These are phyloP conservation scores for Cyanoliseus patagonus DNA, from an alignment of 2,113 vertebrate species.

Conservation along the genomic window DNA sequence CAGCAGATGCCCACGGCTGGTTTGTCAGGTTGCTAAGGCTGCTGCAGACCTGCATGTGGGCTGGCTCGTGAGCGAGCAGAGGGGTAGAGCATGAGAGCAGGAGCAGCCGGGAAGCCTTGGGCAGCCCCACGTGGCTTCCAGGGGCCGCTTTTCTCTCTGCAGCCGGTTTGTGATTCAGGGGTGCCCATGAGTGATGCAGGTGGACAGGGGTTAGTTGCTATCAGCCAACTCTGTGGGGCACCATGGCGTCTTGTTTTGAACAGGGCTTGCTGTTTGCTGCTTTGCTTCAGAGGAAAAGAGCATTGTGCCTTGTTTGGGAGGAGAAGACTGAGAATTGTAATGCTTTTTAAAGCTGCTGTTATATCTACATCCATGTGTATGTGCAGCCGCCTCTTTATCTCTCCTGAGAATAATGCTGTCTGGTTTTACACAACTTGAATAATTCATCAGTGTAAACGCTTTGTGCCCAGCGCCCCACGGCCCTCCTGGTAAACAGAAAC, in stretches of 20 bases:
- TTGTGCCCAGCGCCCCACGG: rapidly evolving
- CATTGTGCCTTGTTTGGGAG: background rate
- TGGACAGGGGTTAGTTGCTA: background rate
- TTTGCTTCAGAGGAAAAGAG: background rate
- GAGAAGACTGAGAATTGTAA: background rate
- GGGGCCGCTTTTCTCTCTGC: background rate
- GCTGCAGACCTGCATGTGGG: background rate
- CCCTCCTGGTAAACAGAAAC: background rate
- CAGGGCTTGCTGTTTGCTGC: background rate
- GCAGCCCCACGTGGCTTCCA: background rate
- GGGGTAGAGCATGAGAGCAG: background rate
- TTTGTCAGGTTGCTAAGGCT: rapidly evolving
- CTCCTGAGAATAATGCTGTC: background rate
- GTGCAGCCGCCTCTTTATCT: background rate
- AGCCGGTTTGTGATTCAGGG: rapidly evolving
- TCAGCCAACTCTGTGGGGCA: background rate
- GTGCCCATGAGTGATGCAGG: rapidly evolving
- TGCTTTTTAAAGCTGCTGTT: background rate
- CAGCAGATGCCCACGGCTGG: background rate
- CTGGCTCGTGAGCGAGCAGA: background rate
- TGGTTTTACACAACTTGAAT: slow-evolving; percentile 27
- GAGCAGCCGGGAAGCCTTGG: background rate
- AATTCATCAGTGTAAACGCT: slow-evolving; percentile 3
- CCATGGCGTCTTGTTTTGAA: background rate
- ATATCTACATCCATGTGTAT: background rate